Evolutionary conservation across 2,113 vertebrate species (phyloP), one percentile per base, ranked within the genome.

Genomic region (Centropus unirufus): DNA sequence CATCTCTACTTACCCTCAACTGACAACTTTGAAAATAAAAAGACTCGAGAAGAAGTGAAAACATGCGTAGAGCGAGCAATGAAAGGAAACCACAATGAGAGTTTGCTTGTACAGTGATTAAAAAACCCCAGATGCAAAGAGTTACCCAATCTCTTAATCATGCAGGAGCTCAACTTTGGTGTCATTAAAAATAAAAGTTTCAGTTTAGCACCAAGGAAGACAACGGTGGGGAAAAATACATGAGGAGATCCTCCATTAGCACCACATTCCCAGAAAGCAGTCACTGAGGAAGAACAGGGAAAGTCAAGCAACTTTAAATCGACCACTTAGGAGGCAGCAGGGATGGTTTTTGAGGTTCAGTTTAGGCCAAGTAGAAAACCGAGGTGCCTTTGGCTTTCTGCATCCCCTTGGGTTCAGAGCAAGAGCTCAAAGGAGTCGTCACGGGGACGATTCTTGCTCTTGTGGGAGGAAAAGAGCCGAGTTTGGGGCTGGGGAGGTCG

Each of bases 1-100:
- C 88, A 67, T 86, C 95, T 83, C 74, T 95, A 94, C 96, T 95
- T 93, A 96, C 78, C 90, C 92, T 94, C 80, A 92, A 96, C 32
- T 51, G 67, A 92, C 95, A 90, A 94, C 85, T 47, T 85, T 73
- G 69, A 92, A 96, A 82, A 95, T 59, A 94, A 92, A 94, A 92
- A 95, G 67, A 69, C 90, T 84, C 49, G 64, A 70, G 54, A 92
- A 80, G 20, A 63, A 68, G 77, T 70, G 90, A 94, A 94, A 89
- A 93, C 85, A 80, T 18, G 63, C 34, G 54, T 17, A 70, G 34
- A 62, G 70, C 36, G 57, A 89, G 83, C 42, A 69, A 69, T 24
- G 29, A 74, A 87, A 66, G 83, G 62, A 79, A 79, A 92, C 57
- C 42, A 78, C 36, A n/a, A 44, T 9, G 26, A 46, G 59, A 57